Base-by-base conservation (phyloP, 1,140 invertebrate species). In the Cydia strobilella region DNA sequence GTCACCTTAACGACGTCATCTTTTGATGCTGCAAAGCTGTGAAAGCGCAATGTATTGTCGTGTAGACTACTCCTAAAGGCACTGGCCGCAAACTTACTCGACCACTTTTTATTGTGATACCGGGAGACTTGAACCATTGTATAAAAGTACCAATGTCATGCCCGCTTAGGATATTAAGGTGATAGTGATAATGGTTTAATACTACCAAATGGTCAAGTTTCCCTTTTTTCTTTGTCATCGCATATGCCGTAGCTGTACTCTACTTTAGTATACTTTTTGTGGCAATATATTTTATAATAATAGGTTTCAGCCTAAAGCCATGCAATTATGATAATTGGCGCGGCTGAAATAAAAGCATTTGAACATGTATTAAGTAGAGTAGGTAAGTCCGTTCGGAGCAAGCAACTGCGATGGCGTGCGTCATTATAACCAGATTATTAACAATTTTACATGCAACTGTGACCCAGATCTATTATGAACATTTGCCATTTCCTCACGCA, bases 401-500 rank as follows among this genome's bases (percentile, higher is more conserved):
- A 59, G 20, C n/a, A 15, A 54, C 27, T 65, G 23, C 3, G 15
- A 75, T 76, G 59, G 75, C 75, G 75, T 76, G 75, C 71, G 69
- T 76, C 62, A 76, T 73, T 73, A 66, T 62, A 62, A 69, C 48
- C 59, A 51, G 72, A 69, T 73, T 63, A 74, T 65, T 65, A 31
- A 27, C 23, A 59, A 25, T 18, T 48, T 20, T 69, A 69, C 72
- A 74, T 74, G 75, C 75, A 76, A 73, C 71, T 25, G 51, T 63
- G 72, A 74, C 75, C 75, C 66, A 73, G 75, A 74, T 66, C n/a
- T 76, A 69, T 45, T 69, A 73, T 76, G 75, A 63, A 73, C 69
- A 76, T 31, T 51, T 69, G 35, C 25, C 63, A 65, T 51, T 69
- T 45, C 6, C 27, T 23, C 75, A 76, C 75, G 75, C 75, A 20